phyloP scores from a whole-genome alignment of 2,888 invertebrate genomes.

The Junonia oenone region DNA sequence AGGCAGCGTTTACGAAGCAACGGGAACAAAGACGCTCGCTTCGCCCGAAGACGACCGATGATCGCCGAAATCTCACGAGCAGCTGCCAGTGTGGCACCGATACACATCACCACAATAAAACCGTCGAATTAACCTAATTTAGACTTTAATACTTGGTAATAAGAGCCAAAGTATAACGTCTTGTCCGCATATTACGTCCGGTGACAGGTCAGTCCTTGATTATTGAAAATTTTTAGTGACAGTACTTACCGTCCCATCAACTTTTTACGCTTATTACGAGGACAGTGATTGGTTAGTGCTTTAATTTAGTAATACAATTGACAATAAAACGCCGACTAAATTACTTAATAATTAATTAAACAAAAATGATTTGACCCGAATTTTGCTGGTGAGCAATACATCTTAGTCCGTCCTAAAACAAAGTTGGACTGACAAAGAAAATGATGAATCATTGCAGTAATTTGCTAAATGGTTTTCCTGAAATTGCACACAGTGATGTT shows the following conservation, averaged over 20 bases:
- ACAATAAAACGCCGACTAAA: neutral
- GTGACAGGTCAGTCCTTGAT: constrained; percentile 47
- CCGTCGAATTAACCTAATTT: constrained; percentile 4
- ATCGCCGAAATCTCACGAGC: constrained; percentile 49
- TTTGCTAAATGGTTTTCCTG: no score
- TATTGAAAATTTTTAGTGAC: constrained; percentile 51
- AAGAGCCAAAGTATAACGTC: constrained; percentile 1
- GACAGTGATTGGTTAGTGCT: neutral
- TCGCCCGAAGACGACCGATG: constrained; percentile 31
- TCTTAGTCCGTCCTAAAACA: no score
- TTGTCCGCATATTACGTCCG: constrained; percentile 28
- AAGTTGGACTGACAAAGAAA: no score
- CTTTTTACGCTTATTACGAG: constrained; percentile 34
- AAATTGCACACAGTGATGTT: no score
- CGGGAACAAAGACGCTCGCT: constrained; percentile 37
- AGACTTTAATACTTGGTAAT: neutral
- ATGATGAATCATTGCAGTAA: no score
- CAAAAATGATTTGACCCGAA: no score
- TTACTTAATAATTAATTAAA: neutral
- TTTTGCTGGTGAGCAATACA: neutral
- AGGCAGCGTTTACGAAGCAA: constrained; percentile 32
- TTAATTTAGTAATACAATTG: neutral
- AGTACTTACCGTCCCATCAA: constrained; percentile 35
- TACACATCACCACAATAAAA: constrained; percentile 18
- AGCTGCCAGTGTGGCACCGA: constrained; percentile 53